These are phyloP conservation scores for Ceratoteleas bidentatus DNA, from an alignment of 1,140 invertebrate species.

Conservation along the genomic window DNA sequence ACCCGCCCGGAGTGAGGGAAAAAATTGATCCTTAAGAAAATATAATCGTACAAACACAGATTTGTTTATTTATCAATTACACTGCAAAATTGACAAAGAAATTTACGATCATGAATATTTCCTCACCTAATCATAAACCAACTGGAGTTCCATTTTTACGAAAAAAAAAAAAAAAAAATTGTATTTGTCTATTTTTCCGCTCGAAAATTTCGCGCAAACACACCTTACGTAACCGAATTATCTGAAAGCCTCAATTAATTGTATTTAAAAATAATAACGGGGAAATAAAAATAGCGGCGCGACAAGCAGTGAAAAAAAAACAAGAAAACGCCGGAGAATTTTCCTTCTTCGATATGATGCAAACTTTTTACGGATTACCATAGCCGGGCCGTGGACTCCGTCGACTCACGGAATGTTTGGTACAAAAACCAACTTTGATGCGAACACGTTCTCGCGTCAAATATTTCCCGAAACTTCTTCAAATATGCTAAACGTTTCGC, in stretches of 20 bases:
- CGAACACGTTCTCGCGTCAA: constrained; percentile 14
- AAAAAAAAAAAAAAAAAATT: too few species aligned
- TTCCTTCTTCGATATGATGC: constrained; percentile 5
- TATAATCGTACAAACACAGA: too few species aligned
- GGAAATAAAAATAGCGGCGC: background rate
- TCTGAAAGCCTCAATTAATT: background rate
- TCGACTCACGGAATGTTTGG: constrained; percentile 27
- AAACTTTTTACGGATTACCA: constrained; percentile 21
- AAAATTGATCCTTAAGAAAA: too few species aligned
- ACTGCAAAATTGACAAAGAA: too few species aligned
- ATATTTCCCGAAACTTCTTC: constrained; percentile 21
- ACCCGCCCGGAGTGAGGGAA: too few species aligned
- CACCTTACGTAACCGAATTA: background rate
- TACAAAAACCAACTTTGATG: constrained; percentile 11
- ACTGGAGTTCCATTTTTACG: too few species aligned
- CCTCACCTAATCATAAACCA: too few species aligned
- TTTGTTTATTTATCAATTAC: too few species aligned
- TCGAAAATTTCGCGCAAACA: background rate
- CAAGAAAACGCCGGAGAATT: background rate
- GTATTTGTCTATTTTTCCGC: background rate
- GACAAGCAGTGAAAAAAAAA: too few species aligned
- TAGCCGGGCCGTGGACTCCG: constrained; percentile 4
- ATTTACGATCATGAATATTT: too few species aligned
- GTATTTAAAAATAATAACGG: background rate
- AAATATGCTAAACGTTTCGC: constrained; percentile 16